Evolutionary conservation across 2,797 vertebrate species (phyloP), one percentile per base, ranked within the genome.

Genomic region (Myiotriccus ornatus): DNA sequence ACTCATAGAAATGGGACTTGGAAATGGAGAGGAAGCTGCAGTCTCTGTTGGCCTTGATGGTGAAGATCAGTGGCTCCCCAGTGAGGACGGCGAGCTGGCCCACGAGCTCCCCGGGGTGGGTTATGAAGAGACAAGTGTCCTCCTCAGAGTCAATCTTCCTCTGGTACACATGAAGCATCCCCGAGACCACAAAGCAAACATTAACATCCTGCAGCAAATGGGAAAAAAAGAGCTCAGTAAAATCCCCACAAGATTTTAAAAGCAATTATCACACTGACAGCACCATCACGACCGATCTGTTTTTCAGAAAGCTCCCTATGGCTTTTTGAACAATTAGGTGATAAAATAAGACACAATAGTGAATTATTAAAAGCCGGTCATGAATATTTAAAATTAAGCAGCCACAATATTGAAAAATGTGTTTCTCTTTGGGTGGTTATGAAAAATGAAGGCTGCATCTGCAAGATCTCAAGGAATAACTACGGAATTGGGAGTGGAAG

Each of bases 1-100:
- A 99, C 99, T 99, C 99, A 7, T 99, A 99, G 96, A 99, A 99
- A 95, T 99, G 98, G 25, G 98, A 98, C 97, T 99, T 99, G 89
- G 99, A 98, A 96, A 99, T 98, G 62, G 98, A 99, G 27, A 99
- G 98, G 97, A 99, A 99, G 97, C 97, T 98, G 97, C 99, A 99
- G 97, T 99, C 99, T 9, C 98, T 97, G 49, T 99, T 98, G 71
- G 99, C 99, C 69, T 98, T 98, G 82, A 99, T 98, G 41, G 98
- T 99, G 97, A 99, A 99, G 97, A 99, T 99, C 4, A 99, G 98
- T 0, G 99, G 99, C 59, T 99, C 99, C 9, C 99, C 99, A 0
- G 99, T 99, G 65, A 99, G 98, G 37, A 99, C 99, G 0, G 99
- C 99, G 9, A 99, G 98, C 96, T 99, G 99, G 11, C 99, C 99